phyloP scores from a whole-genome alignment of 2,113 vertebrate genomes.

The Trogon surrucura region DNA sequence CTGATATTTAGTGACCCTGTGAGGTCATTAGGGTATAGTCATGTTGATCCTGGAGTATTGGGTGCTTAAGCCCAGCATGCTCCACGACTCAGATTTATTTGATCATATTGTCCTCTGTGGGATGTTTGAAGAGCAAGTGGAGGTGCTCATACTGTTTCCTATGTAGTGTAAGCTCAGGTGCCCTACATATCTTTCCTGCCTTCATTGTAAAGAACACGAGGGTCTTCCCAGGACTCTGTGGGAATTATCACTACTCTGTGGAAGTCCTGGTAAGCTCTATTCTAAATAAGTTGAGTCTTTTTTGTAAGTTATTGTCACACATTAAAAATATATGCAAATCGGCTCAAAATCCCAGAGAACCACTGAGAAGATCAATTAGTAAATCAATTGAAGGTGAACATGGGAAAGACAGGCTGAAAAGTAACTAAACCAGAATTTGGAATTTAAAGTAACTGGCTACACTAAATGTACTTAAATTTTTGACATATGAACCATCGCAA shows the following conservation, averaged over 20 bases:
- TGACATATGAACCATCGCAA: background rate
- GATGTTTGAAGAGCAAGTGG: background rate
- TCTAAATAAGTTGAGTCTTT: background rate
- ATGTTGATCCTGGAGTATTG: background rate
- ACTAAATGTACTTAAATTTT: background rate
- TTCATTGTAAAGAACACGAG: background rate
- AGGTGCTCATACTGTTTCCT: background rate
- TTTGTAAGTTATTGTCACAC: background rate
- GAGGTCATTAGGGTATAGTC: background rate
- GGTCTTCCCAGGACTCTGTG: fast-evolving
- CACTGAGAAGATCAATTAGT: background rate
- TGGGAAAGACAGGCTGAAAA: background rate
- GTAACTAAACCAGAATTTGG: background rate
- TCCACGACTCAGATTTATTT: background rate
- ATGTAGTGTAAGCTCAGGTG: background rate
- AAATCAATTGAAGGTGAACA: background rate
- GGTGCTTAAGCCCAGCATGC: background rate
- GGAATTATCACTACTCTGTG: background rate
- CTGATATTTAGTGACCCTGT: background rate
- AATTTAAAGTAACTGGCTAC: background rate
- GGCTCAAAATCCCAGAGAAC: background rate
- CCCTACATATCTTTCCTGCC: background rate
- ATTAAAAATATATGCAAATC: background rate
- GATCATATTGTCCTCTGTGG: background rate
- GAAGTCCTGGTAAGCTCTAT: background rate